Base-by-base conservation (phyloP, 2,797 vertebrate species). In the Sebastes diploproa region DNA sequence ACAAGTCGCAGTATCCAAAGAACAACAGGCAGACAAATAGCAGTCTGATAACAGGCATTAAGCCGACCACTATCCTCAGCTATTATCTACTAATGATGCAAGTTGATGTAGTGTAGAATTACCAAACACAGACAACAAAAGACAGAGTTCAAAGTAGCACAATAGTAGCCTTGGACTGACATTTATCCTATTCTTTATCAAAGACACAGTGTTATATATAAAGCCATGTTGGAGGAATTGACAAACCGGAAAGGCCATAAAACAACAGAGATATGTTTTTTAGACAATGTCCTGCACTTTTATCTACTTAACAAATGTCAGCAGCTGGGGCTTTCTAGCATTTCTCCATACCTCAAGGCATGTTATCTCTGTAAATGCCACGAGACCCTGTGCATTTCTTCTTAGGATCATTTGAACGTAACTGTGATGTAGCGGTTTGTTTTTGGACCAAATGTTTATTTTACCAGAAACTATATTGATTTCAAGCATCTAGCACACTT, bases 41-140 rank as follows among this genome's bases (percentile, higher is more conserved):
- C 74, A 64, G 66, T 27, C 75, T 75, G 81, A 83, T 76, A 77
- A 80, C 77, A 72, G 64, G 65, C 74, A 81, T 84, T 80, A 82
- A 81, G 68, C 80, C 27, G 75, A 42, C 63, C 60, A 2, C 27
- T 46, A 65, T 58, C 46, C 59, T 70, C 29, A 32, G 62, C 56
- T 74, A 68, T 75, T 78, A 69, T 82, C 62, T 69, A 56, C 68
- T 78, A 63, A 84, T 81, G 34, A 81, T 52, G 77, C 56, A 68
- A 80, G 58, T 66, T 69, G 59, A 75, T 78, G 64, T 18, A 60
- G 62, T 69, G 38, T 42, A 59, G 42, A 63, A 76, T 75, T 34
- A 77, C 7, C 30, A 70, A 68, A 65, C 34, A 75, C 54, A 80
- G 64, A 63, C 14, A 46, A 69, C 23, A 27, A 63, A 64, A 25